Conservation (phyloP, 2,113 vertebrate species). For the Myodes glareolus region DNA sequence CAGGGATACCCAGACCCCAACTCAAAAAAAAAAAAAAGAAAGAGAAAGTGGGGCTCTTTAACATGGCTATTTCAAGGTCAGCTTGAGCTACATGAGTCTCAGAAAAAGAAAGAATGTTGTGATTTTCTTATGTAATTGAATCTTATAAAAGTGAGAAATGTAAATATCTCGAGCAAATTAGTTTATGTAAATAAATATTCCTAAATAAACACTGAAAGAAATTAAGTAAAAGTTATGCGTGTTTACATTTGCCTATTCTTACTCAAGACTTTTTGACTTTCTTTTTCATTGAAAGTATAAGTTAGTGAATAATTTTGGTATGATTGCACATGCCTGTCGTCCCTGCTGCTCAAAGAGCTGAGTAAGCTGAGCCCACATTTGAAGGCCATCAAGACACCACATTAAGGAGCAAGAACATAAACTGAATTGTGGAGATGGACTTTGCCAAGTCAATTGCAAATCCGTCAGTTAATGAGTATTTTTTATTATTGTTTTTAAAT, state of each 20-base stretch:
- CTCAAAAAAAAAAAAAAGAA: not conserved
- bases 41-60: no score
- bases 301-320: not conserved
- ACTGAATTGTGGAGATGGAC: not conserved
- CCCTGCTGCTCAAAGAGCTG: not conserved
- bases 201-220: not conserved
- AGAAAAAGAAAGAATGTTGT: not conserved
- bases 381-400: not conserved
- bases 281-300: not conserved
- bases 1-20: not conserved
- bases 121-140: not conserved
- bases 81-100: not conserved
- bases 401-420: not conserved
- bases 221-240: not conserved
- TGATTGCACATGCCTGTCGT: not conserved
- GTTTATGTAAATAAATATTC: not conserved
- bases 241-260: not conserved
- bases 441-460: not conserved
- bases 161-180: not conserved
- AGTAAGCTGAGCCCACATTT: not conserved
- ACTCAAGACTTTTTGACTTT: not conserved
- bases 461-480: not conserved
- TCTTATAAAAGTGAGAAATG: not conserved
- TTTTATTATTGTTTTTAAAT: not conserved
- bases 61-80: not conserved